Evolutionary conservation across 64 coral and sea anemone genomes (phyloP).

Genomic region (Anthopleura sola): DNA sequence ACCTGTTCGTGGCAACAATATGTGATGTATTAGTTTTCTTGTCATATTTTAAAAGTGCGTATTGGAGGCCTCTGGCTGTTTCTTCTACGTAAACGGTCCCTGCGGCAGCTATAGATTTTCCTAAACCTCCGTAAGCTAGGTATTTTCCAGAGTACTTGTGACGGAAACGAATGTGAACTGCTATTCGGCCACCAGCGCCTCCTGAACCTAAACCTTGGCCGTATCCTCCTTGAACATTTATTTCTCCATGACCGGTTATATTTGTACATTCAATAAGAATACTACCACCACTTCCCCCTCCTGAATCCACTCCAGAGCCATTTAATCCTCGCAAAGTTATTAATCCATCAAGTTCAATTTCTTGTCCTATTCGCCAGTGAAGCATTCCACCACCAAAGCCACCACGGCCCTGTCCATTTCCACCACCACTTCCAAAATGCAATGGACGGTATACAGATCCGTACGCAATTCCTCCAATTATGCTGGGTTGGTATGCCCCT

Average conservation of each 20-base stretch:
- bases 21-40: conserved; percentile 68
- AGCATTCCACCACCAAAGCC: conserved; percentile 82
- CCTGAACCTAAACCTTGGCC: conserved; percentile 64
- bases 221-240: conserved; percentile 90
- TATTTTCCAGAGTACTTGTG: conserved; percentile 79
- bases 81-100: conserved; percentile 95
- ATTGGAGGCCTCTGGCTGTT: conserved; percentile 86
- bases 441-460: conserved; percentile 81
- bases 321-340: conserved; percentile 53
- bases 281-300: conserved; percentile 91
- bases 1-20: conserved; percentile 66
- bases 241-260: conserved; percentile 88
- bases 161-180: conserved; percentile 80
- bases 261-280: conserved; percentile 88
- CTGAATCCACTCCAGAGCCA: conserved; percentile 65
- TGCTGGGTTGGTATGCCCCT: conserved; percentile 32
- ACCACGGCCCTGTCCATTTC: conserved; percentile 66
- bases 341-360: conserved; percentile 88
- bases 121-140: conserved; percentile 80
- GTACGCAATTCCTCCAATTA: conserved; percentile 58
- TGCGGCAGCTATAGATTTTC: conserved; percentile 68
- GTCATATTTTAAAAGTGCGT: conserved; percentile 89
- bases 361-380: conserved; percentile 80
- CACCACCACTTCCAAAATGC: conserved; percentile 86
- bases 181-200: conserved; percentile 73